Evolutionary conservation across 2,888 invertebrate genomes (phyloP), one percentile per base, ranked within the genome.

Genomic region (Furcula furcula): DNA sequence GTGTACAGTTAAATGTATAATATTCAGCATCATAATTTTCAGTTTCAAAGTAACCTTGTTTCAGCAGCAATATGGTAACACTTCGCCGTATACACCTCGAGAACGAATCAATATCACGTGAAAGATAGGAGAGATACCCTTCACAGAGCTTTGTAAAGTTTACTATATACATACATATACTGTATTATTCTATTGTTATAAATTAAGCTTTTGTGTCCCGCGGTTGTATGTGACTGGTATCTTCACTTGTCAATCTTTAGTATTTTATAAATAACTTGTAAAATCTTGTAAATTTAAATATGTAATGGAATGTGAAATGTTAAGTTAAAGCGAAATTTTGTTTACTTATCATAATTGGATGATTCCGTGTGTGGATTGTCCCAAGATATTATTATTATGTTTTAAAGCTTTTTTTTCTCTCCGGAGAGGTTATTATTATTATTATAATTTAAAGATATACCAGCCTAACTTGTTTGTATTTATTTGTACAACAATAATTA

Each of bases 71-170:
- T 3, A 25, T 14, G 15, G 7, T 23, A 36, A 34, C 21, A 25
- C 31, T 21, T 31, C 15, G 7, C 13, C 13, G 19, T 19, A 9
- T 21, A 26, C 22, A 16, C 18, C 31, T 35, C 27, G 13, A n/a
- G n/a, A 44, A 44, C 35, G 46, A 70, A 67, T 73, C 71, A 55
- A 73, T 73, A 65, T 44, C 51, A 57, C 45, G 56, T 52, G 55
- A 63, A 67, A 65, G 50, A 63, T 58, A 56, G 55, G 43, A 55
- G 56, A n/a, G 53, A 52, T 62, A 56, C 54, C 47, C 55, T 57
- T 61, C 66, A 65, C 60, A 62, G 50, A 63, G 50, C 57, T 44
- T 36, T 29, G 50, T 42, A 36, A 52, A 61, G 45, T 63, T 55
- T 53, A 53, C 38, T 46, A 39, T 54, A 48, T 16, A 16, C 4